Conservation (phyloP, 2,113 vertebrate species). For the Agelaius tricolor region DNA sequence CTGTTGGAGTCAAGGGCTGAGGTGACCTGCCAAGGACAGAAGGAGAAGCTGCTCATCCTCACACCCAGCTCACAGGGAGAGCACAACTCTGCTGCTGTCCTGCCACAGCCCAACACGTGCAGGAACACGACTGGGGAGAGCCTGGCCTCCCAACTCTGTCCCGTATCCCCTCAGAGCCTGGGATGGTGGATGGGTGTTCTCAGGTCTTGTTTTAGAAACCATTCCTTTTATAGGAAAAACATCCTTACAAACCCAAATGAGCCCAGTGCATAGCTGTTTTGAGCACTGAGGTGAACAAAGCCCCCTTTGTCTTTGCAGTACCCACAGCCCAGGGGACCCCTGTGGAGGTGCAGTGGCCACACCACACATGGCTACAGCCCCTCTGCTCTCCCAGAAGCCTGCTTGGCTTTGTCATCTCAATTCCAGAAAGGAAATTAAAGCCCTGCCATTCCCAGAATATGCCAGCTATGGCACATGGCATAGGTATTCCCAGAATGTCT, state of each 20-base stretch:
- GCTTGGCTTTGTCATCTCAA: neutral
- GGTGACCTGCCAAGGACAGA: slow-evolving; percentile 74
- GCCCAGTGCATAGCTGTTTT: neutral
- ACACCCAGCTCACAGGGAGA: neutral
- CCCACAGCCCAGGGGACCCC: neutral
- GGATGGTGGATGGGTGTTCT: neutral
- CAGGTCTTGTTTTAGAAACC: neutral
- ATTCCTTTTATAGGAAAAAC: neutral
- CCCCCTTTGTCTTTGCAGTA: neutral
- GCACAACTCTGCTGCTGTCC: neutral
- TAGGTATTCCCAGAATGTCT: neutral
- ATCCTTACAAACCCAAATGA: neutral
- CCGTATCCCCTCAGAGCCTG: neutral
- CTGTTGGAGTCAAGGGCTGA: slow-evolving; percentile 80
- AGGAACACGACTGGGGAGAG: neutral
- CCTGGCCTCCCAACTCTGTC: neutral
- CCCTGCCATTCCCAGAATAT: neutral
- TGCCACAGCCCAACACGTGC: neutral
- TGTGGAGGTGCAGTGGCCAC: accelerated
- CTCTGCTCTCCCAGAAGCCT: neutral
- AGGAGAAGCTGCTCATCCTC: neutral
- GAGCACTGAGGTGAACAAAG: neutral
- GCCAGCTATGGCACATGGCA: neutral
- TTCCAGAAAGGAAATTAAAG: neutral
- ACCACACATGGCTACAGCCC: too few species aligned